A percentile compares a stretch with the other conserved stretches of the same genome.
Evolutionary conservation across 2,888 invertebrate species (phyloP).

Genomic region (Pasiphila rectangulata): DNA sequence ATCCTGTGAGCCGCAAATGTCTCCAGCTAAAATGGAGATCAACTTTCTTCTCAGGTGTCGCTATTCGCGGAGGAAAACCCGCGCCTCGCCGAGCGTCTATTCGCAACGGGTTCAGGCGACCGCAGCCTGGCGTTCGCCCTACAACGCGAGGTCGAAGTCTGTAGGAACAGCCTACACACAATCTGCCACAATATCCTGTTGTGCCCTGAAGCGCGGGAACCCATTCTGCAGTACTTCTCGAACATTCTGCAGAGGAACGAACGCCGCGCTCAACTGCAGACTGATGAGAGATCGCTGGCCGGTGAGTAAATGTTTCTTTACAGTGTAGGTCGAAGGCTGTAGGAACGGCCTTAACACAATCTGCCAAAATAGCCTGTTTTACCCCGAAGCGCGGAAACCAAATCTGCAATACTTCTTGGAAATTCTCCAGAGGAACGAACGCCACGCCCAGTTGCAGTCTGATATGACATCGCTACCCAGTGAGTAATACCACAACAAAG

Average conservation of each 20-base stretch:
- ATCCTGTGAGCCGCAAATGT: neutral
- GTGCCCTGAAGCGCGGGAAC: conserved; percentile 89
- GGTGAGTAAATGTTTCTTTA: conserved; percentile 60
- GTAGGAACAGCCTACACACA: conserved; percentile 87
- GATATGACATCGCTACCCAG: too few relatives aligned
- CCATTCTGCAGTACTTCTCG: conserved; percentile 89
- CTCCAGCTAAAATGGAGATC: neutral
- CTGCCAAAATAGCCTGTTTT: too few relatives aligned
- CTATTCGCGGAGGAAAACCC: conserved; percentile 96
- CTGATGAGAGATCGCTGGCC: conserved; percentile 91
- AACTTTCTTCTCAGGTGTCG: conserved; percentile 75
- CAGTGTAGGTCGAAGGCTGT: too few relatives aligned
- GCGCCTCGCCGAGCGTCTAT: conserved; percentile 88
- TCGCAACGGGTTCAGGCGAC: conserved; percentile 81
- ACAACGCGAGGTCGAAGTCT: conserved; percentile 90
- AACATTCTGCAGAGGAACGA: conserved; percentile 89
- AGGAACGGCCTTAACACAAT: too few relatives aligned
- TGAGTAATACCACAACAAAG: too few relatives aligned
- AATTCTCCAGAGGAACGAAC: too few relatives aligned
- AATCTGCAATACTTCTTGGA: too few relatives aligned
- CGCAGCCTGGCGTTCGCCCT: conserved; percentile 85
- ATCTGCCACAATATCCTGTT: conserved; percentile 91
- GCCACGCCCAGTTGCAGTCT: too few relatives aligned
- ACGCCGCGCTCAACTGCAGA: conserved; percentile 93
- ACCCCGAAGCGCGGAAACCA: too few relatives aligned